phyloP scores from a whole-genome alignment of 2,113 vertebrate genomes.

The Tragelaphus scriptus region DNA sequence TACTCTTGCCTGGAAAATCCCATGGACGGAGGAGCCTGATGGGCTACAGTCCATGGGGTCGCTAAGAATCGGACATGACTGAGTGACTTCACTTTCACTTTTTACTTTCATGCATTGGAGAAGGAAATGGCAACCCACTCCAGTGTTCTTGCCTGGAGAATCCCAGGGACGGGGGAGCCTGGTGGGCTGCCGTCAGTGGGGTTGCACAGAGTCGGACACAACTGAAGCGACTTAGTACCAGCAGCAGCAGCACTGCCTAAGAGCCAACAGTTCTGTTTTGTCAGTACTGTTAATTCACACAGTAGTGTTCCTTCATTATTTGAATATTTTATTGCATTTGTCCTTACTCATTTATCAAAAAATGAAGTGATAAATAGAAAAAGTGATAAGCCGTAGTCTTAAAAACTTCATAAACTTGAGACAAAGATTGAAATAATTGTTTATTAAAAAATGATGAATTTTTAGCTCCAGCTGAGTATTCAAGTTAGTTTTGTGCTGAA shows the following conservation, averaged over 20 bases:
- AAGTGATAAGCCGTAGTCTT: background rate
- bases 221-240: background rate
- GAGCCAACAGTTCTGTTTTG: background rate
- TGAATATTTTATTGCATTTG: conserved; percentile 44
- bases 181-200: background rate
- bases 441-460: conserved; percentile 12
- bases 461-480: background rate
- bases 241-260: background rate
- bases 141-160: background rate
- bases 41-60: background rate
- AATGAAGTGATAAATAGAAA: conserved; percentile 21
- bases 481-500: conserved; percentile 19
- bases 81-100: background rate
- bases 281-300: background rate
- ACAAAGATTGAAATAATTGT: conserved; percentile 58
- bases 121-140: background rate
- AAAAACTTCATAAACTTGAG: conserved; percentile 26
- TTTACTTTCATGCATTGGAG: no score
- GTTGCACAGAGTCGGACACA: fast-evolving
- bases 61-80: fast-evolving
- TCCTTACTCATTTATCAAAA: conserved; percentile 25
- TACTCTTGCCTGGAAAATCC: background rate
- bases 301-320: background rate
- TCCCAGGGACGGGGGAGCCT: background rate
- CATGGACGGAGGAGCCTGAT: background rate